Base-by-base conservation (phyloP, 2,888 invertebrate species). In the Torymus auratus region DNA sequence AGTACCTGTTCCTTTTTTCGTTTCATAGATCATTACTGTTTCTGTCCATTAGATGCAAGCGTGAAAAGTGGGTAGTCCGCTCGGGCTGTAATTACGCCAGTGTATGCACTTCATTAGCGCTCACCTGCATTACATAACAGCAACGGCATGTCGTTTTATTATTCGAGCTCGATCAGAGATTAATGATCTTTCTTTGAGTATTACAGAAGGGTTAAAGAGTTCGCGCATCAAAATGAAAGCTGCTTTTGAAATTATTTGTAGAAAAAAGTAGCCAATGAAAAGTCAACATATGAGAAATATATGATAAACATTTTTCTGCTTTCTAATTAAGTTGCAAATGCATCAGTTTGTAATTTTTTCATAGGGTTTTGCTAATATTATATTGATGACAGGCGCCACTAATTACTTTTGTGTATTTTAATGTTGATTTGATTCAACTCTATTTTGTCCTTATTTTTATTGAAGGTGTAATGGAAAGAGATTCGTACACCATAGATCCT, bases 91-190 rank as follows among this genome's bases (percentile, higher is more conserved):
- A 89, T 90, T 90, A 88, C 87, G 80, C 81, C 85, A 82, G 85
- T 86, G 86, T 88, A 87, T 88, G 87, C 88, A 88, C 89, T 89
- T 90, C 88, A 89, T 90, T 89, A 90, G 87, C 86, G 85, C 87
- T 87, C 84, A 86, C 85, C 84, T 84, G 82, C 68, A 85, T 90
- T 89, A 87, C 88, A 85, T 88, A 89, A 90, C 69, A 68, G 84
- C 83, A 82, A 84, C 82, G 85, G 84, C 84, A 84, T 86, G 87
- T 88, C 86, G 87, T 86, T 88, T 89, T 87, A 88, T 88, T 87
- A 86, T 86, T 78, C 71, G 85, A 86, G 86, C 85, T 86, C 86
- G 85, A 86, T 86, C 84, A 84, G 86, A 88, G 88, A 89, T 89
- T 88, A 88, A 89, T 88, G 87, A 83, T 86, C 83, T 83, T 83